A percentile compares a stretch with the other conserved stretches of the same genome.
Conservation (phyloP, 2,113 vertebrate species). For the Mustela nigripes region DNA sequence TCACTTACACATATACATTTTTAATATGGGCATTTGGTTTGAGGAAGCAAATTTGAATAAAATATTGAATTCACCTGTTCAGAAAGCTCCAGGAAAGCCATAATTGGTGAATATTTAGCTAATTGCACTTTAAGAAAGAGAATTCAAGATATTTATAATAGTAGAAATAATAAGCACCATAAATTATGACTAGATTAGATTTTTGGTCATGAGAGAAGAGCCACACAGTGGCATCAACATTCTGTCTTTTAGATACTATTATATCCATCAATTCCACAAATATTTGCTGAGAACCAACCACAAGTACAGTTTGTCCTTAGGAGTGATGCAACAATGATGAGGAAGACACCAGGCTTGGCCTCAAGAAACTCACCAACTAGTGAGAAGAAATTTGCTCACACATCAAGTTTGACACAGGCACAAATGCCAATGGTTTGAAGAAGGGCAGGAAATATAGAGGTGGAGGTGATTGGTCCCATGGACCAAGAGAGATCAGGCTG, state of each 20-base stretch:
- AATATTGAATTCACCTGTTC: conserved; percentile 38
- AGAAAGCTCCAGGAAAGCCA: neutral
- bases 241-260: neutral
- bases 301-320: neutral
- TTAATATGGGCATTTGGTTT: conserved; percentile 61
- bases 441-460: neutral
- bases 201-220: neutral
- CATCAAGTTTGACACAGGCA: neutral
- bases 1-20: conserved; percentile 60
- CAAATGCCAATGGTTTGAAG: neutral
- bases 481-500: neutral
- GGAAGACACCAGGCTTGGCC: neutral
- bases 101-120: conserved; percentile 21
- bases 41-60: conserved; percentile 52
- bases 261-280: neutral
- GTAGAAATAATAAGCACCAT: neutral
- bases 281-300: neutral
- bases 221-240: neutral
- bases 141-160: conserved; percentile 10
- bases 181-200: neutral
- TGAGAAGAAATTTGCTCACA: neutral
- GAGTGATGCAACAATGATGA: neutral
- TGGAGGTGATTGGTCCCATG: neutral
- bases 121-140: conserved; percentile 14
- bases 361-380: neutral